Percentiles rank a stretch among this genome's conserved stretches.
Evolutionary conservation across 2,888 invertebrate species (phyloP).

Genomic region (Schizaphis graminum): DNA sequence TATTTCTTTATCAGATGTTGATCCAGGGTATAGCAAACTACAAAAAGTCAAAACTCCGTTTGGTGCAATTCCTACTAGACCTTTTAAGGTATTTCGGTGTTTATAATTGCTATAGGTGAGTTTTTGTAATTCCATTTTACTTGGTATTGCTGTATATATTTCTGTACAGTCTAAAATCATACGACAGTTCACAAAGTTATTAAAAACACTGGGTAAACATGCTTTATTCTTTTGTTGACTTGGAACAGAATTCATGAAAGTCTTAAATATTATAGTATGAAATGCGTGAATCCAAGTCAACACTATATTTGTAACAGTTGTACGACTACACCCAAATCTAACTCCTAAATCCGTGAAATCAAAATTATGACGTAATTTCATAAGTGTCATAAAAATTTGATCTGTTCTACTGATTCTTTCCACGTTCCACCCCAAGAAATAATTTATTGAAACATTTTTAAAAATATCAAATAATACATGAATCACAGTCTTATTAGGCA

Average conservation of each 20-base stretch:
- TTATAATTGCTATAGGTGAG: constrained; percentile 67
- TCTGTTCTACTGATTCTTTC: constrained; percentile 36
- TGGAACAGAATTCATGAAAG: background rate
- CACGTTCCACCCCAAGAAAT: constrained; percentile 49
- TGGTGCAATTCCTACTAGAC: no score
- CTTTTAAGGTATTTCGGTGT: no score
- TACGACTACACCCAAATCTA: constrained; percentile 34
- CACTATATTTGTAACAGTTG: constrained; percentile 54
- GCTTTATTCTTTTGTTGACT: constrained; percentile 3
- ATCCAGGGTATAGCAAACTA: no score
- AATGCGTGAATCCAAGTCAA: constrained; percentile 41
- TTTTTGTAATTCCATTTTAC: constrained; percentile 66
- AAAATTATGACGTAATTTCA: constrained; percentile 50
- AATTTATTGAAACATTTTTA: background rate
- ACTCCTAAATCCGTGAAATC: constrained; percentile 44
- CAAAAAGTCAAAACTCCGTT: no score
- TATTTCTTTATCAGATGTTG: no score
- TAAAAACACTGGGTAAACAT: background rate
- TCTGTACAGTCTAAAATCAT: constrained; percentile 8
- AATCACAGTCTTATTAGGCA: background rate
- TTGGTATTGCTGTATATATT: constrained; percentile 62
- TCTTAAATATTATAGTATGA: constrained; percentile 15
- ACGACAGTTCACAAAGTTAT: constrained; percentile 15
- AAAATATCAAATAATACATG: constrained; percentile 32
- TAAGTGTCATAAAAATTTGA: constrained; percentile 60